Percentiles rank a stretch among this genome's conserved stretches.
phyloP scores from a whole-genome alignment of 1,140 invertebrate genomes.

The Nymphalis io region DNA sequence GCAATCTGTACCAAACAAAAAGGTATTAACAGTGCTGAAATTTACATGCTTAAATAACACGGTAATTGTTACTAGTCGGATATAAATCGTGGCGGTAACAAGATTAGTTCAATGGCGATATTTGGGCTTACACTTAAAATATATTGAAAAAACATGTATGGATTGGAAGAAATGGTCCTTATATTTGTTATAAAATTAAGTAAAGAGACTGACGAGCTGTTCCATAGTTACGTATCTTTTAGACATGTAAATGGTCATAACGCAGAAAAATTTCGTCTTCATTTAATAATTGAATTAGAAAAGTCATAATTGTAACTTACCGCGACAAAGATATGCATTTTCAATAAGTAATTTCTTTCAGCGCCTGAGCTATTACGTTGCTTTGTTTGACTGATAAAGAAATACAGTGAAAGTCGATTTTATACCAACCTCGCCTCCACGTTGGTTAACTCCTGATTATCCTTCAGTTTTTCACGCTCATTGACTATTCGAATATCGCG shows the following conservation, averaged over 20 bases:
- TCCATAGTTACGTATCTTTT: too few relatives aligned
- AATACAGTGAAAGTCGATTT: slow-evolving; percentile 41
- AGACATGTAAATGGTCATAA: too few relatives aligned
- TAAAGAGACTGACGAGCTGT: too few relatives aligned
- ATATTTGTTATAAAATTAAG: too few relatives aligned
- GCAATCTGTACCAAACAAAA: slow-evolving; percentile 50
- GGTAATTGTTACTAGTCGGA: too few relatives aligned
- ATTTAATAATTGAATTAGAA: too few relatives aligned
- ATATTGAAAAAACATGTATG: too few relatives aligned
- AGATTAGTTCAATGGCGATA: too few relatives aligned
- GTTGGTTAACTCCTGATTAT: slow-evolving; percentile 60
- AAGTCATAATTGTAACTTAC: slow-evolving; percentile 46
- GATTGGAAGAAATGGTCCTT: too few relatives aligned
- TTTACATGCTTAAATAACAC: neutral
- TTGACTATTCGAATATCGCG: slow-evolving; percentile 63
- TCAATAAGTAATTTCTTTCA: slow-evolving; percentile 38
- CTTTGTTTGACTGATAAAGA: slow-evolving; percentile 33
- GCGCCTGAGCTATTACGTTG: slow-evolving; percentile 27
- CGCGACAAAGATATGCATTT: slow-evolving; percentile 64
- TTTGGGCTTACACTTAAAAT: too few relatives aligned
- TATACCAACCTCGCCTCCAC: slow-evolving; percentile 48
- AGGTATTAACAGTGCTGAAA: neutral
- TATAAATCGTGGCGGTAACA: too few relatives aligned
- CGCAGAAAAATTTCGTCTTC: too few relatives aligned
- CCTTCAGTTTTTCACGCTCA: slow-evolving; percentile 70